phyloP scores from a whole-genome alignment of 2,797 vertebrate species.

The Oreortyx pictus region DNA sequence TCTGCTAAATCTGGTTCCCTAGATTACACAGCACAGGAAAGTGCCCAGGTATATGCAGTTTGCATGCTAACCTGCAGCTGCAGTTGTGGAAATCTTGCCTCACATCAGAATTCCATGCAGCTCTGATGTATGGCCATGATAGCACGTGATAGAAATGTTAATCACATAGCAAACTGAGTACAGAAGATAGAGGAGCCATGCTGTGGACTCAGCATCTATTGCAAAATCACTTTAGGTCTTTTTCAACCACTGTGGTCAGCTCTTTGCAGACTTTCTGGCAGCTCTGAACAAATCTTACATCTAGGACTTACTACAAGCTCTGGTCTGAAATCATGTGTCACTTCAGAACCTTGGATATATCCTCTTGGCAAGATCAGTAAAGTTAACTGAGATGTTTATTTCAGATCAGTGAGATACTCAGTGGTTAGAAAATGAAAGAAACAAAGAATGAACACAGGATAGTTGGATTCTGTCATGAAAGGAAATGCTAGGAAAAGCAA shows the following conservation, averaged over 20 bases:
- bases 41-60: not conserved
- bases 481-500: not conserved
- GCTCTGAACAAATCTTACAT: not conserved
- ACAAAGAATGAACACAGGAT: not conserved
- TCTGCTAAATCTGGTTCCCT: too few species aligned
- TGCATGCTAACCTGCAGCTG: not conserved
- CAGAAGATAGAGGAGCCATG: not conserved
- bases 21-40: too few species aligned
- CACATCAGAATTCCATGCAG: not conserved
- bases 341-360: not conserved
- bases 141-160: not conserved
- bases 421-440: not conserved
- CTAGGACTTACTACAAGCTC: not conserved
- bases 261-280: not conserved
- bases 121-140: not conserved
- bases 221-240: not conserved
- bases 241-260: not conserved
- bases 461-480: not conserved
- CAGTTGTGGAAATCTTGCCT: not conserved
- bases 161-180: not conserved
- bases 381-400: not conserved
- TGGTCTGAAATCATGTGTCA: not conserved
- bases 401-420: not conserved
- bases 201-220: rapidly evolving
- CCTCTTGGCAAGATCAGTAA: not conserved